Evolutionary conservation across 2,113 vertebrate species (phyloP).

Genomic region (Raja brachyura): DNA sequence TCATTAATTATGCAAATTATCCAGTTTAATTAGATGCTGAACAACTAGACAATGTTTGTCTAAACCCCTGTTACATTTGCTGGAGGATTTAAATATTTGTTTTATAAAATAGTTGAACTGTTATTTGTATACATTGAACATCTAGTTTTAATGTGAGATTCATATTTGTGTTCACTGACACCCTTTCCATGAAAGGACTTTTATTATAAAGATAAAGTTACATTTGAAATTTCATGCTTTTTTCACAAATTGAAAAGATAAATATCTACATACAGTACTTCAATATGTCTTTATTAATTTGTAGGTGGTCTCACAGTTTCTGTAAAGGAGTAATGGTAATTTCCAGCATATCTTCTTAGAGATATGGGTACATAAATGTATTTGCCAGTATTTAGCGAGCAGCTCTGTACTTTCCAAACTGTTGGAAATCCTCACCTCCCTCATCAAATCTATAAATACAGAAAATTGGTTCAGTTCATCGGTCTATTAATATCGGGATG

Average conservation of each 20-base stretch:
- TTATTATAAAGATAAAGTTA: constrained; percentile 19
- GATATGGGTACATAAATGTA: no score
- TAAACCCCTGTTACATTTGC: not conserved
- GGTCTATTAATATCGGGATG: not conserved
- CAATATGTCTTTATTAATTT: not conserved
- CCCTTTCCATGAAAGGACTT: constrained; percentile 32
- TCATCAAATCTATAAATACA: no score
- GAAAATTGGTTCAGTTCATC: not conserved
- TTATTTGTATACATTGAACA: constrained; percentile 24
- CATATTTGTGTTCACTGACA: constrained; percentile 14
- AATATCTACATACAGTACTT: not conserved
- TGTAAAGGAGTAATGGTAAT: not conserved
- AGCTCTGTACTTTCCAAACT: not conserved
- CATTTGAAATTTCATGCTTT: not conserved
- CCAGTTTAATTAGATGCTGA: not conserved
- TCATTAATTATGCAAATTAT: constrained; percentile 12
- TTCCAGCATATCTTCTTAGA: not conserved
- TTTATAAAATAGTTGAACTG: constrained; percentile 1
- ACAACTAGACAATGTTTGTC: not conserved
- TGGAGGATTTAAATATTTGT: not conserved
- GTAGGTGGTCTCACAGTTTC: not conserved
- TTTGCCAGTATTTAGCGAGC: not conserved
- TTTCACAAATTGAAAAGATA: not conserved
- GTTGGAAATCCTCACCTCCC: not conserved
- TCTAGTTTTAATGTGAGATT: constrained; percentile 2